A percentile compares a stretch with the other conserved stretches of the same genome.
Evolutionary conservation across 2,888 invertebrate genomes (phyloP).

Genomic region (Stenchaetothrips biformis): DNA sequence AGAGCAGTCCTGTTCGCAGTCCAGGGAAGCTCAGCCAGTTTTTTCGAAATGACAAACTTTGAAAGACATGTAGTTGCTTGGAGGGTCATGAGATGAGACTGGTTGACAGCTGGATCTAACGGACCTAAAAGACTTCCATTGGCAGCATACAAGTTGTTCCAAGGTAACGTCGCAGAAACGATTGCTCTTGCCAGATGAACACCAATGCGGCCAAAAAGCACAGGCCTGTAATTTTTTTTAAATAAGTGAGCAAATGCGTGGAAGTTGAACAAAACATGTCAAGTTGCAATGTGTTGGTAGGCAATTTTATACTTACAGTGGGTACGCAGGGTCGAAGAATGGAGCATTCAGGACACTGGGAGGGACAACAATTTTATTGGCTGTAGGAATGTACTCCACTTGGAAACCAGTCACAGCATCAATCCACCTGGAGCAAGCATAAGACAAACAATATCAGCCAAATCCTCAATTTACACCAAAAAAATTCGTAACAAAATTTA

Average conservation of each 20-base stretch:
- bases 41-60: slow-evolving; percentile 39
- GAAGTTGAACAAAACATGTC: slow-evolving; percentile 31
- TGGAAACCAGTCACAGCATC: slow-evolving; percentile 40
- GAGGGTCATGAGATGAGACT: slow-evolving; percentile 40
- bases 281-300: not conserved
- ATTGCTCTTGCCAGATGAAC: slow-evolving; percentile 49
- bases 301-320: slow-evolving; percentile 43
- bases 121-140: slow-evolving; percentile 46
- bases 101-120: slow-evolving; percentile 45
- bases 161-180: slow-evolving; percentile 47
- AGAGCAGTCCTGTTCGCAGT: slow-evolving; percentile 43
- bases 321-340: slow-evolving; percentile 47
- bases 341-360: slow-evolving; percentile 46
- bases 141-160: slow-evolving; percentile 45
- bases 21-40: slow-evolving; percentile 38
- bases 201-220: slow-evolving; percentile 51
- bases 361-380: slow-evolving; percentile 50
- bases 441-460: not conserved
- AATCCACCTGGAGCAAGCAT: slow-evolving; percentile 41
- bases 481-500: slow-evolving; percentile 12
- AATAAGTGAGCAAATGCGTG: too few relatives aligned
- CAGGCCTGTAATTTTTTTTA: too few relatives aligned
- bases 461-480: slow-evolving; percentile 12
- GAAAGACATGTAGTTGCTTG: slow-evolving; percentile 40
- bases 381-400: slow-evolving; percentile 47